Percentiles rank a stretch among this genome's conserved stretches.
These are phyloP conservation scores for Marasmarcha lunaedactyla DNA, from an alignment of 2,888 invertebrate species.

Conservation along the genomic window DNA sequence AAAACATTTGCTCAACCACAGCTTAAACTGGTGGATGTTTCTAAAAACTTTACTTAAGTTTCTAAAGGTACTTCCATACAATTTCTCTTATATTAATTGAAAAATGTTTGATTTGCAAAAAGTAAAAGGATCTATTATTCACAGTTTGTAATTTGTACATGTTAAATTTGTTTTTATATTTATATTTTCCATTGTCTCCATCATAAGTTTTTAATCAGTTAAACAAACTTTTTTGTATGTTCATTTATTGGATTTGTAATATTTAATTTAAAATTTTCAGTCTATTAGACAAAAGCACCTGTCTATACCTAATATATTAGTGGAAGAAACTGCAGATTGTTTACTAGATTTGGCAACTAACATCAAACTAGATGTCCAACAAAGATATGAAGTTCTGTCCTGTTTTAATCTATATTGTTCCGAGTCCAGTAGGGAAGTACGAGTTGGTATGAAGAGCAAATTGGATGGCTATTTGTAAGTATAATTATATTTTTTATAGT, in stretches of 20 bases:
- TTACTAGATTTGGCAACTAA: slow-evolving; percentile 35
- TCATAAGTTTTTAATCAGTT: too few species aligned
- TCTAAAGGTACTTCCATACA: slow-evolving; percentile 27
- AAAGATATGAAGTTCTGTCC: slow-evolving; percentile 32
- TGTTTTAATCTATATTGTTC: slow-evolving; percentile 35
- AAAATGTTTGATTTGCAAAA: not conserved
- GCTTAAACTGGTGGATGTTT: slow-evolving; percentile 42
- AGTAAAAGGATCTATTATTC: too few species aligned
- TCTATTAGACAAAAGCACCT: slow-evolving; percentile 29
- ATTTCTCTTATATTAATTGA: not conserved
- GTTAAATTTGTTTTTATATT: too few species aligned
- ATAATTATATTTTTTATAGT: not conserved
- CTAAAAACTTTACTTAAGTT: slow-evolving; percentile 31
- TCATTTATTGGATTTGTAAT: too few species aligned
- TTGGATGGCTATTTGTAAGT: slow-evolving; percentile 44
- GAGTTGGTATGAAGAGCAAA: slow-evolving; percentile 27
- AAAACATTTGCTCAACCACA: slow-evolving; percentile 33
- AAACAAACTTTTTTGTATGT: too few species aligned
- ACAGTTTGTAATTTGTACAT: too few species aligned
- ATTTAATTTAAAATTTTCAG: slow-evolving; percentile 18
- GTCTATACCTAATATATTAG: slow-evolving; percentile 26
- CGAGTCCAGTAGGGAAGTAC: slow-evolving; percentile 30
- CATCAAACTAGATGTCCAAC: slow-evolving; percentile 22
- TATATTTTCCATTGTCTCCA: too few species aligned
- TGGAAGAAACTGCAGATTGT: slow-evolving; percentile 31